Evolutionary conservation across 2,888 invertebrate genomes (phyloP), one percentile per base, ranked within the genome.

Genomic region (Octodonta nipae): DNA sequence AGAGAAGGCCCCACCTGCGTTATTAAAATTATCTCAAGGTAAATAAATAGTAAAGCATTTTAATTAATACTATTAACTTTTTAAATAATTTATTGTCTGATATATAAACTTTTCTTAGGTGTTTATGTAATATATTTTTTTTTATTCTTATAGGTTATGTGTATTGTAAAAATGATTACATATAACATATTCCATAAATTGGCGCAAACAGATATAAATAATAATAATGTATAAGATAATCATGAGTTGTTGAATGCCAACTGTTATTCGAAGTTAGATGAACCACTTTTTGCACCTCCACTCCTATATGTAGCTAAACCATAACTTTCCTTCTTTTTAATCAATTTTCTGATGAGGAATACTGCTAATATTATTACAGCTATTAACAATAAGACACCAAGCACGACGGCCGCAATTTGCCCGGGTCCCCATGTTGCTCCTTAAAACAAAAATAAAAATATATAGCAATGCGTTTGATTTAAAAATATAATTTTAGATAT

Each of bases 401-500:
- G 52, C 0, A 72, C 71, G 36, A 85, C 75, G 0, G 83, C 82
- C 1, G 78, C 73, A 37, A 85, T 79, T 2, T 75, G 50, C 24
- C 54, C 58, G 16, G 55, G 45, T 27, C 54, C 50, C 42, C 54
- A 45, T 28, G 39, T 38, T 5, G 53, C 47, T 37, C 48, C 61
- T 61, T 40, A 34, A 55, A 52, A n/a, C n/a, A n/a, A n/a, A n/a
- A n/a, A n/a, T n/a, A 13, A 35, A 38, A 35, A 40, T 3, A 13
- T 32, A 13, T 7, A 15, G 28, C 2, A 33, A 10, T 13, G 10
- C 14, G 11, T 12, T 12, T 12, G 10, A 8, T n/a, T n/a, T n/a
- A n/a, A n/a, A n/a, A n/a, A n/a, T n/a, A n/a, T n/a, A n/a, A n/a
- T n/a, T n/a, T n/a, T n/a, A n/a, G n/a, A n/a, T n/a, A n/a, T n/a